Base-by-base conservation (phyloP, 1,140 invertebrate species). In the Papilio polytes region DNA sequence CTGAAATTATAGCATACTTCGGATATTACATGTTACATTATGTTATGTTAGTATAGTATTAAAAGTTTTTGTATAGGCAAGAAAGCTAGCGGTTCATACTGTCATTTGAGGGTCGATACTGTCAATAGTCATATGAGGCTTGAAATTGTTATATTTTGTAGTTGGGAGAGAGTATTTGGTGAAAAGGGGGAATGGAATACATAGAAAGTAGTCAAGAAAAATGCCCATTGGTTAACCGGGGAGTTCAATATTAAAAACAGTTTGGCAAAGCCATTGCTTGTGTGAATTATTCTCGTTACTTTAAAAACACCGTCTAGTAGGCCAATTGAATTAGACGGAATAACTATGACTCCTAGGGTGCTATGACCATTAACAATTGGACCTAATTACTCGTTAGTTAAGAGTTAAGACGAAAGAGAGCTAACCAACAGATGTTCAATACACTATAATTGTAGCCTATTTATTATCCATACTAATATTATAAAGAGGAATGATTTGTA, bases 21-120 rank as follows among this genome's bases (percentile, higher is more conserved):
- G 13, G 63, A 36, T 70, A 70, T 70, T 70, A 70, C 63, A 70
- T 70, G 63, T 36, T 31, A 70, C 63, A 70, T 70, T 70, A 70
- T 31, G 26, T 70, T 36, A 70, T 70, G 36, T 70, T 31, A 31
- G 63, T 63, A 26, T 63, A 26, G 22, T 15, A 63, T 63, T 56
- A 20, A 20, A 20, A n/a, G 18, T 56, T n/a, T 20, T n/a, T 20
- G 18, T 56, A 56, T 18, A 20, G n/a, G 53, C 53, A 56, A 56
- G 18, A 18, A 53, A n/a, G 51, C 51, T 18, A 53, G 51, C 51
- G 13, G 51, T 53, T 53, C 15, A 53, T 53, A 15, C 51, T 53
- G 7, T 53, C 15, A 56, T 56, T 56, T 56, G 53, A 56, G 18
- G 18, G 18, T 56, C 53, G 8, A 20, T 56, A 56, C 18, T 56